Base-by-base conservation (phyloP, 2,113 vertebrate genomes). In the Epinephelus moara region DNA sequence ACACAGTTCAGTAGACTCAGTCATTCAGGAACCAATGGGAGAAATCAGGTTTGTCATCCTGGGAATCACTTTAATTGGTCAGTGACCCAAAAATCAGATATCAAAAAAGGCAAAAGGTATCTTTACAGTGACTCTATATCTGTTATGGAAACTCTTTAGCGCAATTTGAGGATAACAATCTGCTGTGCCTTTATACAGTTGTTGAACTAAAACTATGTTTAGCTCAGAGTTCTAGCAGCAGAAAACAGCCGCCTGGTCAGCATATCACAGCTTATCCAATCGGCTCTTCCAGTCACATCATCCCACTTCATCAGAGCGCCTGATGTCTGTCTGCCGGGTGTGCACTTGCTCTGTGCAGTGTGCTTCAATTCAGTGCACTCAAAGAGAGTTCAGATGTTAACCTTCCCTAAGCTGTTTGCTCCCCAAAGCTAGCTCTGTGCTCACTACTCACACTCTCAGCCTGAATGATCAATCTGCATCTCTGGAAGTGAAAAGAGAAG, bases 391-490 rank as follows among this genome's bases (percentile, higher is more conserved):
- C 50, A 76, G 70, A 81, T 57, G 64, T 57, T 42, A 37, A 84
- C 88, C 84, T 82, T 78, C 78, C 79, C 86, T 89, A 64, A 74
- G 75, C 84, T 90, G 79, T 50, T 70, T 80, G 80, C 87, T 92
- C 68, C 70, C 70, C 47, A 87, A 86, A 91, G 88, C 90, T 85
- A 88, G 91, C 90, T 84, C 75, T 90, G 85, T 87, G 91, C 89
- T 85, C 85, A 61, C 89, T 95, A 94, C 92, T 95, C 93, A 94
- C 93, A 94, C 93, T 88, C 94, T 94, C 91, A 91, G 92, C 92
- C 87, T 93, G 84, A 91, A 91, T 84, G 92, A 95, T 95, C 88
- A 87, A 87, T 92, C 93, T 90, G 93, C 94, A 95, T 92, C 93
- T 93, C 93, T 95, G 90, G 50, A 94, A 92, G 70, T 90, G 75